Evolutionary conservation across 2,797 vertebrate species (phyloP).

Genomic region (Rousettus madagascariensis): DNA sequence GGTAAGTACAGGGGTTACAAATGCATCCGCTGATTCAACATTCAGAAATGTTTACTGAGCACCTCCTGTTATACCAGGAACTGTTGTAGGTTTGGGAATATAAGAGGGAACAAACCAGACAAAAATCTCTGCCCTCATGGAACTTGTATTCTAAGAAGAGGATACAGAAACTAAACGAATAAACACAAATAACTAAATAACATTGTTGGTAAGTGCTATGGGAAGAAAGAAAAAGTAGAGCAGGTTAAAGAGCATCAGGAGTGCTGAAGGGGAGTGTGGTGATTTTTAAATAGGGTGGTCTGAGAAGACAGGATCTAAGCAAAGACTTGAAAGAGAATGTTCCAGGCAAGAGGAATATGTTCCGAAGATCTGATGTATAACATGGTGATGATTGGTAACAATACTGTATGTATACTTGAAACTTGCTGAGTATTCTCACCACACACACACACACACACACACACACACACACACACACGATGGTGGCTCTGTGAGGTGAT

Average conservation of each 20-base stretch:
- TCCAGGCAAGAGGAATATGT: background rate
- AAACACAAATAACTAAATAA: background rate
- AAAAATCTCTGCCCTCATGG: background rate
- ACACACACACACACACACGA: background rate
- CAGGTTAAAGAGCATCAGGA: background rate
- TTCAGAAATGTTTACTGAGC: background rate
- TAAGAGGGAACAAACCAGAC: background rate
- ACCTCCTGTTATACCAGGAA: background rate
- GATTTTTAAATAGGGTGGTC: background rate
- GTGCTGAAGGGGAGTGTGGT: background rate
- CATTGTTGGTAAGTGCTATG: background rate
- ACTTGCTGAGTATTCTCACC: background rate
- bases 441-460: background rate
- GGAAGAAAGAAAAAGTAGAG: background rate
- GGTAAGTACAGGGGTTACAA: constrained; percentile 82
- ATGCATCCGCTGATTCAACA: background rate
- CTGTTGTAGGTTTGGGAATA: background rate
- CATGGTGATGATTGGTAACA: background rate
- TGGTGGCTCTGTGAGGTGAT: background rate
- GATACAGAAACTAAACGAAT: background rate
- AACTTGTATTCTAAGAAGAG: background rate
- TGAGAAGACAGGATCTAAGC: background rate
- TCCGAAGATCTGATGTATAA: background rate
- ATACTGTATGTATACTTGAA: background rate
- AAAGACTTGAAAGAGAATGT: background rate